Base-by-base conservation (phyloP, 35 echinoderm and acorn worm genomes). In the Hemicentrotus pulcherrimus region DNA sequence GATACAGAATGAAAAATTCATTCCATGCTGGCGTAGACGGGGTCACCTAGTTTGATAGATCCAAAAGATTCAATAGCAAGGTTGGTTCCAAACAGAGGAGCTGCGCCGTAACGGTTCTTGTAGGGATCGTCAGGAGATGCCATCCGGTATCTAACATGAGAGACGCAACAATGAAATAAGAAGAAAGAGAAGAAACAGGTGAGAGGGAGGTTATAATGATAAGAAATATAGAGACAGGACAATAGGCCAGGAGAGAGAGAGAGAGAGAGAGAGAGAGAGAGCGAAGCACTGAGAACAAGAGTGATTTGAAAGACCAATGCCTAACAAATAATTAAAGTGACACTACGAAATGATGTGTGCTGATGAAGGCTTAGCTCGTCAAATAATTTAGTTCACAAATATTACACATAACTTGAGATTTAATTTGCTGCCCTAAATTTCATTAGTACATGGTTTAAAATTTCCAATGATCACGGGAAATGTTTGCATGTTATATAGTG, bases 31-130 rank as follows among this genome's bases (percentile, higher is more conserved):
- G 91, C 91, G 41, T 93, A 93, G 24, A 93, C 91, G 5, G 46
- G 32, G 22, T 93, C 91, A 32, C 91, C 91, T 58, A 93, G 16
- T n/a, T 93, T 50, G 48, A 93, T 93, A 22, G 5, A 31, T n/a
- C 91, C 91, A 47, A n/a, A 16, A 2, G 46, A 50, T 47, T 93
- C 91, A 14, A 93, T 47, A 31, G 91, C 91, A 24, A 93, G 91
- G 48, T 93, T 93, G 46, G 46, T 93, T 50, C 91, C 91, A 93
- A 93, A 93, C 14, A 93, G 91, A 31, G 91, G 91, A 22, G 91
- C 11, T n/a, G 91, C 32, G 48, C 91, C 91, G 13, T 93, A 93
- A 15, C 91, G 91, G 24, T 93, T 13, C 45, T 31, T 50, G 91
- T 93, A 46, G 5, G 91, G 48, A n/a, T 93, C 91, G 16, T 55